A percentile compares a stretch with the other conserved stretches of the same genome.
Conservation (phyloP, 1,140 invertebrate genomes). For the Thaumetopoea pityocampa region DNA sequence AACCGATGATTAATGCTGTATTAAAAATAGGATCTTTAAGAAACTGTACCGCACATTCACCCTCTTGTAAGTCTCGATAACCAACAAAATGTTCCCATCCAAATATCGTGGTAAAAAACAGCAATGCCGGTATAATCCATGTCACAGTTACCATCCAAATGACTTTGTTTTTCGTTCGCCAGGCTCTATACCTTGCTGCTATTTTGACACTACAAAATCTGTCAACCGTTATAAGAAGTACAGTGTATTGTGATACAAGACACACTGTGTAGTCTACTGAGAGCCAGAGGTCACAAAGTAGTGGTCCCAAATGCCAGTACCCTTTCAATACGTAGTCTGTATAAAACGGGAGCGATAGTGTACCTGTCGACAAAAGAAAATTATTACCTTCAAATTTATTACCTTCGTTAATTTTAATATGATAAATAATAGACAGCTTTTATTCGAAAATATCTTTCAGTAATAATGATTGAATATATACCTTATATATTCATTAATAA, state of each 20-base stretch:
- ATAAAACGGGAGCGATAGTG: constrained; percentile 96
- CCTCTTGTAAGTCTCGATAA: constrained; percentile 88
- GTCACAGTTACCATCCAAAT: constrained; percentile 97
- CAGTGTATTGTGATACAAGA: constrained; percentile 99
- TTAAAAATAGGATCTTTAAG: constrained; percentile 98
- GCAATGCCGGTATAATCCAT: constrained; percentile 96
- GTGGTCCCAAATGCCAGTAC: constrained; percentile 96
- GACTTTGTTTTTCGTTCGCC: constrained; percentile 95
- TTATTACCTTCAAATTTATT: constrained; percentile 3
- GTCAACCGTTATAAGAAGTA: constrained; percentile 98
- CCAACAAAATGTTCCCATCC: constrained; percentile 99
- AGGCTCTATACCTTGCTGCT: constrained; percentile 96
- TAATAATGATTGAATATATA: constrained; percentile 1
- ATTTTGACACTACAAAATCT: constrained; percentile 99
- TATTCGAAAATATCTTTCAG: constrained; percentile 3
- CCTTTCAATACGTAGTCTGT: constrained; percentile 97
- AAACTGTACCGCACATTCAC: constrained; percentile 98
- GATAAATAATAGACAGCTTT: neutral
- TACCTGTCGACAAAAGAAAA: constrained; percentile 79
- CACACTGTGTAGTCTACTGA: constrained; percentile 99
- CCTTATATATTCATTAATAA: too few relatives aligned
- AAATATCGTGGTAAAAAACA: constrained; percentile 99
- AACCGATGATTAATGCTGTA: constrained; percentile 97
- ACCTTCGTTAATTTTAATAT: constrained; percentile 1
- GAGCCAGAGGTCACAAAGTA: constrained; percentile 98